Conservation (phyloP, 1,140 invertebrate species). For the fruit fly (Drosophila melanogaster) region Release_6_plus_ISO1_MT NC_004354.4:10373001-10373500, state of each 20-base stretch:
- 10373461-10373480: conserved; percentile 1
- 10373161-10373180: not conserved
- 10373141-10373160: not conserved
- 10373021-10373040: not conserved
- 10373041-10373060: not conserved
- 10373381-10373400: not conserved
- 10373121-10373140: not conserved
- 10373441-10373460: not conserved
- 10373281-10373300: not conserved
- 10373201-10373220: not conserved
- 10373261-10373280: not conserved
- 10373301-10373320: not conserved
- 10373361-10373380: not conserved
- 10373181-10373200: not conserved
- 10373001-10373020: not conserved
- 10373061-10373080: not conserved
- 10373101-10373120: not conserved
- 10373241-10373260: not conserved
- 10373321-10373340: not conserved
- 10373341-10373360: not conserved
- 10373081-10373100: conserved; percentile 7
- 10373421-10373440: not conserved
- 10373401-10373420: not conserved
- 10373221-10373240: not conserved
- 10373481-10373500: not conserved